Conservation (phyloP, 2,888 invertebrate genomes). For the Hipparchia semele region DNA sequence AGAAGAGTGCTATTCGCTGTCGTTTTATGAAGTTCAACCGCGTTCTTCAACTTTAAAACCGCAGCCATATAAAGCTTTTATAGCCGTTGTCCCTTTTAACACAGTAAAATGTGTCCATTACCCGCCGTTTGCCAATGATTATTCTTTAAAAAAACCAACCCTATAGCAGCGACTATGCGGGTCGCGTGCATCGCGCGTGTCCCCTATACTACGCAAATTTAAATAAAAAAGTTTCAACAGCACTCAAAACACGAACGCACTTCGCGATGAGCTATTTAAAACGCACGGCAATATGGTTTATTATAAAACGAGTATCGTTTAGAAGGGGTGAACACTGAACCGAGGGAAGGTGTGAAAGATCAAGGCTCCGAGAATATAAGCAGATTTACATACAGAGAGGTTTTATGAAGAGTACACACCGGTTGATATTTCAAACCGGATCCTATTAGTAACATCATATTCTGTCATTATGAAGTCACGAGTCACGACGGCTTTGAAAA, state of each 20-base stretch:
- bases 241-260: constrained; percentile 60
- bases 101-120: constrained; percentile 49
- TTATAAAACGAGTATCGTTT: constrained; percentile 29
- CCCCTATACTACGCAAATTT: constrained; percentile 76
- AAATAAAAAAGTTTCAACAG: constrained; percentile 61
- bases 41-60: constrained; percentile 38
- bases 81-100: constrained; percentile 38
- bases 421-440: constrained; percentile 75
- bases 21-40: constrained; percentile 33
- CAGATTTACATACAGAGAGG: constrained; percentile 65
- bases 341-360: constrained; percentile 69
- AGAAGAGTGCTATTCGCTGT: constrained; percentile 29
- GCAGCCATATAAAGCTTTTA: constrained; percentile 40
- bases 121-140: constrained; percentile 59
- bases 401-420: constrained; percentile 59
- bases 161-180: constrained; percentile 60
- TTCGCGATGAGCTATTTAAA: constrained; percentile 52
- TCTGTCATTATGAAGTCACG: constrained; percentile 46
- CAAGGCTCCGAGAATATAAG: constrained; percentile 59
- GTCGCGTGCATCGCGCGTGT: constrained; percentile 78
- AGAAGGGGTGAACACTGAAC: constrained; percentile 53
- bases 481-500: constrained; percentile 44
- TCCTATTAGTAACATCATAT: constrained; percentile 34
- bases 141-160: constrained; percentile 50
- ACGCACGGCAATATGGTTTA: constrained; percentile 42